These are phyloP conservation scores for Tenualosa ilisha DNA, from an alignment of 2,797 vertebrate genomes.

Conservation along the genomic window DNA sequence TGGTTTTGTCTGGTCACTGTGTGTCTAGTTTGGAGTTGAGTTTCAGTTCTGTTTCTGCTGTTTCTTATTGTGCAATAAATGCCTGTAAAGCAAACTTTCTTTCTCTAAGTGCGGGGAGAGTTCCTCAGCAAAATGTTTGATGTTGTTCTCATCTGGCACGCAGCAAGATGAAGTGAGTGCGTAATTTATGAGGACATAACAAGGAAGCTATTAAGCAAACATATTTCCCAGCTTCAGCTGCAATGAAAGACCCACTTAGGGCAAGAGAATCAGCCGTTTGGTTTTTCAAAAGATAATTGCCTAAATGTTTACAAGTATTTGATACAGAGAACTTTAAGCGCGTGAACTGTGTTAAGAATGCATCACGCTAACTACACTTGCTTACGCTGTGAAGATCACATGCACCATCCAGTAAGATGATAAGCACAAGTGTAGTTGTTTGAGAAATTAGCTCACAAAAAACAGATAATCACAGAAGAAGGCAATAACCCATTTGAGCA, in stretches of 20 bases:
- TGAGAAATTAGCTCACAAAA: slow-evolving; percentile 2
- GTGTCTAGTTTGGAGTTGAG: background rate
- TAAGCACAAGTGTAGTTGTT: slow-evolving; percentile 18
- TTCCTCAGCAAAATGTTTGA: slow-evolving; percentile 49
- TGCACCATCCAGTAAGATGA: background rate
- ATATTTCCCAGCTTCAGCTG: slow-evolving; percentile 53
- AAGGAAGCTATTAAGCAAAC: slow-evolving; percentile 59
- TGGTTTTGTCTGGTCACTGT: background rate
- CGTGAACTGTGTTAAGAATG: slow-evolving; percentile 41
- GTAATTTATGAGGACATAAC: slow-evolving; percentile 61
- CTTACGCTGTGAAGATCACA: slow-evolving; percentile 29
- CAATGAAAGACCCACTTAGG: slow-evolving; percentile 51
- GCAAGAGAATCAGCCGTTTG: slow-evolving; percentile 49
- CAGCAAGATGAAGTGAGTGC: slow-evolving; percentile 49
- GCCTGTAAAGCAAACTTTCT: slow-evolving; percentile 51
- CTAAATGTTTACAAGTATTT: slow-evolving; percentile 57
- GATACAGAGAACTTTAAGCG: slow-evolving; percentile 47
- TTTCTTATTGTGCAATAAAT: background rate
- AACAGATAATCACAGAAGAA: slow-evolving; percentile 54
- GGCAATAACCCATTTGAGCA: slow-evolving; percentile 68
- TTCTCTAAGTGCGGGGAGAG: slow-evolving; percentile 48
- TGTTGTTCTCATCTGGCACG: slow-evolving; percentile 49
- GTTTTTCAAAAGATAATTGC: slow-evolving; percentile 56
- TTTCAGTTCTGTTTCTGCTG: background rate
- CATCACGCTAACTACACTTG: slow-evolving; percentile 35